phyloP scores from a whole-genome alignment of 2,113 vertebrate species.

The Callaeas wilsoni region DNA sequence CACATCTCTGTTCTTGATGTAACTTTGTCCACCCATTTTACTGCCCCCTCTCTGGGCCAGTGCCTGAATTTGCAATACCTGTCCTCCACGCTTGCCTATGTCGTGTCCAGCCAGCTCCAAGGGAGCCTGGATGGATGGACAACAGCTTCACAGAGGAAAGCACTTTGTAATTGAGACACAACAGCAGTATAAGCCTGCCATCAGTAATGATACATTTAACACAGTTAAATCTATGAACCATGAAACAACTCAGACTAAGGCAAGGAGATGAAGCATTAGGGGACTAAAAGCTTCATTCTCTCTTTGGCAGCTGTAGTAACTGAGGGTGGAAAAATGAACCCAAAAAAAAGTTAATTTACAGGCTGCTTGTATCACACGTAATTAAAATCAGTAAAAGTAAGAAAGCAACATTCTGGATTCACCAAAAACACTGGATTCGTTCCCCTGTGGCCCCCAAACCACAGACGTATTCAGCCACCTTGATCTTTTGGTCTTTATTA shows the following conservation, averaged over 20 bases:
- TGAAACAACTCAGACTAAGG: accelerated
- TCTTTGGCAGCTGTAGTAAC: background rate
- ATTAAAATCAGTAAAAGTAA: background rate
- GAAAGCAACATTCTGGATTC: background rate
- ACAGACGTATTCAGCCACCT: background rate
- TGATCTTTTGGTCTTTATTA: background rate
- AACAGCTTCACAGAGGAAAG: background rate
- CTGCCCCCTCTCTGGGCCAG: background rate
- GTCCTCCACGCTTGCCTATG: background rate
- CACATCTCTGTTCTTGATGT: background rate
- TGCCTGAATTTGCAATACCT: background rate
- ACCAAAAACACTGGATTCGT: background rate
- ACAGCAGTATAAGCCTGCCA: background rate
- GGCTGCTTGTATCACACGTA: background rate
- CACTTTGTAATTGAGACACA: background rate
- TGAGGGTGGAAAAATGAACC: background rate
- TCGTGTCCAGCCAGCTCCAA: background rate
- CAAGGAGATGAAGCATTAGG: background rate
- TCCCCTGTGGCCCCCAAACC: accelerated
- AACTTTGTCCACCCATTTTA: background rate
- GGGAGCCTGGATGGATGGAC: background rate
- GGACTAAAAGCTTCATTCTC: background rate
- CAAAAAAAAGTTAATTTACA: background rate
- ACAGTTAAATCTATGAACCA: background rate
- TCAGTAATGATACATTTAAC: background rate